Evolutionary conservation across 2,888 invertebrate species (phyloP).

Genomic region (Drymonia ruficornis): DNA sequence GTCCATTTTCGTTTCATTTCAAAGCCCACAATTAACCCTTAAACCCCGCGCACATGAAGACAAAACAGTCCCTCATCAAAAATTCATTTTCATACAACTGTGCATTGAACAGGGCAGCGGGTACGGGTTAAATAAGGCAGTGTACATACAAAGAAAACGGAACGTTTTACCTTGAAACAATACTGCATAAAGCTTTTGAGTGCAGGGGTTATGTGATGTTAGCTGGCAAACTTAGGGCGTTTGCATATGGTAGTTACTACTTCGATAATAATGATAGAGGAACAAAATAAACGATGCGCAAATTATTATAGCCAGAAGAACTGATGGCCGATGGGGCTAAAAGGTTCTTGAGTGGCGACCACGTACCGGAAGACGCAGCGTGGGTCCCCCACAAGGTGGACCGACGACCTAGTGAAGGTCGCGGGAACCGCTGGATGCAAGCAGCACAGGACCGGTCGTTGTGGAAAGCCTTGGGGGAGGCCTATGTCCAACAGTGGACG

Average conservation of each 20-base stretch:
- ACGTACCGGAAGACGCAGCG: no score
- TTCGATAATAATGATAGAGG: no score
- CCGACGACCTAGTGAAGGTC: no score
- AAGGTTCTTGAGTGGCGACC: no score
- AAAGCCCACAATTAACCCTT: background rate
- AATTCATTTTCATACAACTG: conserved; percentile 31
- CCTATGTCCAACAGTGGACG: no score
- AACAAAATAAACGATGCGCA: no score
- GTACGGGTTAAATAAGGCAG: conserved; percentile 44
- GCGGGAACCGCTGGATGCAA: no score
- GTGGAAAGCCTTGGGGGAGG: no score
- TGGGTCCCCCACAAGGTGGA: no score
- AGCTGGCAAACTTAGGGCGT: background rate
- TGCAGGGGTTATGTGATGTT: conserved; percentile 12
- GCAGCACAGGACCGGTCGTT: no score
- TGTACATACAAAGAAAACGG: conserved; percentile 50
- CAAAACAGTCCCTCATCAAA: conserved; percentile 17
- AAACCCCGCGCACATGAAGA: conserved; percentile 12
- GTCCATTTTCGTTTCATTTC: background rate
- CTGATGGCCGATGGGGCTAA: no score
- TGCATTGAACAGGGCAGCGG: conserved; percentile 3
- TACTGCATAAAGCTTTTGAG: conserved; percentile 51
- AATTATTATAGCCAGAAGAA: no score
- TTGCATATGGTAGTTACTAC: conserved; percentile 14
- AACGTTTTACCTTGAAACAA: conserved; percentile 53